Evolutionary conservation across 2,797 vertebrate species (phyloP).

Genomic region (Masticophis lateralis): DNA sequence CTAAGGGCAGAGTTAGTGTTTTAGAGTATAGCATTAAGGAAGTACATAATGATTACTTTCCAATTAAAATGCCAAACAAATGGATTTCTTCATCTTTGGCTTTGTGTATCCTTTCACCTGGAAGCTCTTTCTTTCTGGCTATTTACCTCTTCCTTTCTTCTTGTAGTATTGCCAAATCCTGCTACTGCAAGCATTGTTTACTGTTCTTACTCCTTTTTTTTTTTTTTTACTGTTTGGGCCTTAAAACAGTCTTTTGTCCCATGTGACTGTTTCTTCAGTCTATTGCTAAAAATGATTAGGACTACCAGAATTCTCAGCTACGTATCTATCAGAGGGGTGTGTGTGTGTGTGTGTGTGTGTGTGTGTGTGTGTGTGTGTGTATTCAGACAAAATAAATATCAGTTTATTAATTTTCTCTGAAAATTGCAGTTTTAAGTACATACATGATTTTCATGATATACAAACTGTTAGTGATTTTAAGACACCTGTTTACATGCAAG

Average conservation of each 20-base stretch:
- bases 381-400: slow-evolving; percentile 1
- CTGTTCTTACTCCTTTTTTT: neutral
- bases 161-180: neutral
- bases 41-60: neutral
- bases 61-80: neutral
- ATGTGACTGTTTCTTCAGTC: neutral
- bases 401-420: neutral
- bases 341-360: neutral
- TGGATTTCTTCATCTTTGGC: neutral
- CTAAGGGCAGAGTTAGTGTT: neutral
- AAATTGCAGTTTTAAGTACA: slow-evolving; percentile 28
- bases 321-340: too few relatives aligned
- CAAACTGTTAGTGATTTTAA: neutral
- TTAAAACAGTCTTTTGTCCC: neutral
- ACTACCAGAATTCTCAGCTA: neutral
- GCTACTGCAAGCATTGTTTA: neutral
- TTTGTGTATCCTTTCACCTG: neutral
- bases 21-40: neutral
- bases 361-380: neutral
- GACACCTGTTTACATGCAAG: neutral
- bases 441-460: slow-evolving; percentile 14
- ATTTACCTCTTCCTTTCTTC: neutral
- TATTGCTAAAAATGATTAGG: neutral
- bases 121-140: neutral
- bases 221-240: neutral